Percentiles rank a stretch among this genome's conserved stretches.
phyloP scores from a whole-genome alignment of 2,888 invertebrate species.

The Ormia ochracea region DNA sequence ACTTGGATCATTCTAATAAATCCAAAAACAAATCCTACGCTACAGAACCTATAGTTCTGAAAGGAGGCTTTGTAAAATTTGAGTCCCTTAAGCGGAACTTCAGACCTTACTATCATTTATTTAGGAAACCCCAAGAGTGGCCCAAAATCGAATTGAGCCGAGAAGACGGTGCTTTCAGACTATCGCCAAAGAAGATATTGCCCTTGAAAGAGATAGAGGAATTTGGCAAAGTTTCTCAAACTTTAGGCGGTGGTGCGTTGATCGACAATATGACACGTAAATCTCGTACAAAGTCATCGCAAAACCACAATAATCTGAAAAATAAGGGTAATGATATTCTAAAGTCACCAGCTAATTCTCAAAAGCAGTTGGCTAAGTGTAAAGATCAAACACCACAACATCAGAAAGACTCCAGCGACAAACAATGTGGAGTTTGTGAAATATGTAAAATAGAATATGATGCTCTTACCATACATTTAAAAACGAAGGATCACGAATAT shows the following conservation, averaged over 20 bases:
- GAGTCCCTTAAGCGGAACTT: constrained; percentile 77
- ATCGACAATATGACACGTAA: constrained; percentile 73
- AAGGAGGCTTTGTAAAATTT: constrained; percentile 84
- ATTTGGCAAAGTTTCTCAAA: constrained; percentile 14
- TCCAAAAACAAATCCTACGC: constrained; percentile 55
- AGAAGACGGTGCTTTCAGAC: constrained; percentile 74
- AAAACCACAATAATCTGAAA: constrained; percentile 64
- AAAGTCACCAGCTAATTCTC: constrained; percentile 64
- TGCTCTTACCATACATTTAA: constrained; percentile 83
- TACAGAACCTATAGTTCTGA: constrained; percentile 79
- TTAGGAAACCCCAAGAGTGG: constrained; percentile 74
- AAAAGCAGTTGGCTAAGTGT: constrained; percentile 56
- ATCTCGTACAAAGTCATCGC: constrained; percentile 73
- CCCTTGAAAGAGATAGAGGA: constrained; percentile 40
- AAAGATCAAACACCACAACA: constrained; percentile 60
- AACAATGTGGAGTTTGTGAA: constrained; percentile 85
- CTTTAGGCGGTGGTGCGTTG: constrained; percentile 46
- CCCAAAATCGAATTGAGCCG: constrained; percentile 74
- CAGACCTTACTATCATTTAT: constrained; percentile 75
- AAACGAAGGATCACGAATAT: constrained; percentile 84
- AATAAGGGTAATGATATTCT: constrained; percentile 66
- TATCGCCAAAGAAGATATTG: constrained; percentile 65
- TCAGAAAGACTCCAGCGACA: constrained; percentile 72
- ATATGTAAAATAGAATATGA: constrained; percentile 87
- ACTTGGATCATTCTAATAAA: constrained; percentile 63